Percentiles rank a stretch among this genome's conserved stretches.
Conservation (phyloP, 2,797 vertebrate genomes). For the Pangasius sanitwongsei region DNA sequence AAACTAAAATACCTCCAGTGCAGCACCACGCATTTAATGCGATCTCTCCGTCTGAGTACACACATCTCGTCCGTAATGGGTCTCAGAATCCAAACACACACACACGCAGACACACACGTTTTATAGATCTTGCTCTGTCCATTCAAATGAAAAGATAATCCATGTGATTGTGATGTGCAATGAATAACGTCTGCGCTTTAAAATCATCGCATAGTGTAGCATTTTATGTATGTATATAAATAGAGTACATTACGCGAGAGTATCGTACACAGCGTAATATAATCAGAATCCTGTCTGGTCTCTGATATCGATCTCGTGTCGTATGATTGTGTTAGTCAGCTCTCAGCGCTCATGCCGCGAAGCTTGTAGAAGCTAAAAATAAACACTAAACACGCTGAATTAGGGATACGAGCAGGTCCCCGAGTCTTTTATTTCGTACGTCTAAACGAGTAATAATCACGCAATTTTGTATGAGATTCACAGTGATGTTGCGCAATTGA, state of each 20-base stretch:
- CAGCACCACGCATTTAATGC: conserved; percentile 52
- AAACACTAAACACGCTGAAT: not conserved
- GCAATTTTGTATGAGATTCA: not conserved
- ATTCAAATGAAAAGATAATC: not conserved
- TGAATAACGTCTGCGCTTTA: not conserved
- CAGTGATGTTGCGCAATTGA: not conserved
- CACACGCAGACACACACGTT: not conserved
- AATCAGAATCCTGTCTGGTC: conserved; percentile 16
- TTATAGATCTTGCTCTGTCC: not conserved
- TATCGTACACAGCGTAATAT: not conserved
- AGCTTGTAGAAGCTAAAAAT: conserved; percentile 7
- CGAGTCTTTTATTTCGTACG: not conserved
- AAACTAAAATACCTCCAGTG: conserved; percentile 47
- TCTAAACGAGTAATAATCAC: not conserved
- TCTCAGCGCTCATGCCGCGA: not conserved
- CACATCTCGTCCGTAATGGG: conserved; percentile 20
- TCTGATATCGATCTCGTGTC: conserved; percentile 15
- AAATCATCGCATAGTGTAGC: not conserved
- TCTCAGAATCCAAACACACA: conserved; percentile 17
- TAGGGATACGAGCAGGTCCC: not conserved
- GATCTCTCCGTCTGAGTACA: conserved; percentile 45
- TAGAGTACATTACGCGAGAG: not conserved
- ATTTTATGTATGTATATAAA: not conserved
- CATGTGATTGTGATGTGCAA: not conserved
- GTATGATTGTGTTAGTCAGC: not conserved